These are phyloP conservation scores for Pluvialis apricaria DNA, from an alignment of 2,113 vertebrate genomes.

Conservation along the genomic window DNA sequence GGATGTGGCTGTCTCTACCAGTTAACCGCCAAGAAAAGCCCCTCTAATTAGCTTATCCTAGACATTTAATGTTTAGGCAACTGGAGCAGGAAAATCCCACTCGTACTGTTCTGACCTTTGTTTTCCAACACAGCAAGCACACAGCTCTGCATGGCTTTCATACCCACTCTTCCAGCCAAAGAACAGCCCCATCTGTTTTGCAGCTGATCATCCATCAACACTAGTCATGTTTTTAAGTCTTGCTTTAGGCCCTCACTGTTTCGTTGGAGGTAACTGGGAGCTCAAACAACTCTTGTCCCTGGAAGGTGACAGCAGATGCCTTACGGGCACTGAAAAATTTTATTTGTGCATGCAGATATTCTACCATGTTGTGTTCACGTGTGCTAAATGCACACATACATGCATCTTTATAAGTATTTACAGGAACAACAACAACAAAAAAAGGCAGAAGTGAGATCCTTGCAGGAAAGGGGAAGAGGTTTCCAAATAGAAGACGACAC, in stretches of 20 bases:
- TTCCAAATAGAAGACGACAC: neutral
- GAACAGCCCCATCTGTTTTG: neutral
- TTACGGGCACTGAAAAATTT: neutral
- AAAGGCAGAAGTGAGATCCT: neutral
- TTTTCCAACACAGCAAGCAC: neutral
- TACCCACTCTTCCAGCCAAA: neutral
- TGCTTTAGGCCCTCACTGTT: neutral
- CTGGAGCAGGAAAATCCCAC: neutral
- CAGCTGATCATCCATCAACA: neutral
- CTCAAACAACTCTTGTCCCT: neutral
- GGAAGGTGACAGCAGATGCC: neutral
- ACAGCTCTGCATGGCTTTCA: neutral
- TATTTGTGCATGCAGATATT: neutral
- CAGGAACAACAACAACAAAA: neutral
- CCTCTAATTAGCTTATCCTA: constrained; percentile 44
- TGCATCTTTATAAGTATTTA: neutral
- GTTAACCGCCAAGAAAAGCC: constrained; percentile 1
- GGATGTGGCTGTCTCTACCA: neutral
- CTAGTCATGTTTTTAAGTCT: neutral
- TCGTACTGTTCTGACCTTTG: neutral
- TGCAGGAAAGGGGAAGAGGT: constrained; percentile 5
- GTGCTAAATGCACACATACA: neutral
- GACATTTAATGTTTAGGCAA: neutral
- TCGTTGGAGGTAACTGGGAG: neutral
- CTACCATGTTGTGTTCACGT: neutral